Evolutionary conservation across 2,888 invertebrate genomes (phyloP), one percentile per base, ranked within the genome.

Genomic region (Podotricha telesiphe): DNA sequence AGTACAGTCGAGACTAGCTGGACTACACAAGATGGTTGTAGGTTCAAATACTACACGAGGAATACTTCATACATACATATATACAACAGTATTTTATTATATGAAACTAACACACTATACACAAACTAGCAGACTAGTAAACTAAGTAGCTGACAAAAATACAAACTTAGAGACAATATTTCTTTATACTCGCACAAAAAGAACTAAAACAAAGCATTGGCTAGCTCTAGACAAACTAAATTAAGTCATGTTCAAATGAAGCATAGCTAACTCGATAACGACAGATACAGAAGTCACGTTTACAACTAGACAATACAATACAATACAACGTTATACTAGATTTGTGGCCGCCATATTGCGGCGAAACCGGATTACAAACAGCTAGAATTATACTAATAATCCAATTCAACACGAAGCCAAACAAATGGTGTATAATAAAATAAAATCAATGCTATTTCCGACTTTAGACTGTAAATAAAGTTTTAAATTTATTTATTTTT

Each of bases 341-440:
- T 50, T 20, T 20, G 50, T 20, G 37, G 63, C 67, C 45, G 45
- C 61, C 61, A 53, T 61, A n/a, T 67, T 67, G 53, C 15, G 56
- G 56, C 68, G 50, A 65, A 65, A 69, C 59, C 61, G 47, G 65
- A 69, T 69, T 69, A 69, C 69, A 69, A 53, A 61, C 28, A 53
- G 45, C 51, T 47, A 51, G 51, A 28, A 67, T 51, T 51, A 65
- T 51, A 69, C 59, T 22, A 65, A 55, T 69, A 69, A 69, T 69
- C 69, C 65, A 61, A 69, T 65, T 61, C 69, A 20, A 47, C 17
- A 2, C 17, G 67, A 67, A 67, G 61, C 67, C 67, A n/a, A 28
- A 50, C 45, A 61, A 67, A 53, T 67, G 45, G 15, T 28, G 28
- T 28, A 28, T 28, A 6, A 6, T 28, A 28, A 45, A 59, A 42